These are phyloP conservation scores for Onychorhynchus coronatus DNA, from an alignment of 2,113 vertebrate species.

Conservation along the genomic window DNA sequence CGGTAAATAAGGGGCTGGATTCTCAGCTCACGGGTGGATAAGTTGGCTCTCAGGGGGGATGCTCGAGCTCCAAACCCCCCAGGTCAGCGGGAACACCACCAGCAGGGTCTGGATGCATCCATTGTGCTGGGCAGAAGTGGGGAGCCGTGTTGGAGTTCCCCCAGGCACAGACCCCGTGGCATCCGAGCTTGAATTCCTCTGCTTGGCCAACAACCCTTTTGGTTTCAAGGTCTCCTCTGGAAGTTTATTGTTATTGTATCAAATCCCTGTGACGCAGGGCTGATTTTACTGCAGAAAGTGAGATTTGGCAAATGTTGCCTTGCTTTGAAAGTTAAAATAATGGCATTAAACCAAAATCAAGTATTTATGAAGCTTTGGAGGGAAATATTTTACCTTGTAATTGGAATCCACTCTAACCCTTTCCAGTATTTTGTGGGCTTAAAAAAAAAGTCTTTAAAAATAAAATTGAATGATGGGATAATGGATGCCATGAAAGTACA, in stretches of 20 bases:
- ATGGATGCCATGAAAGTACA: not conserved
- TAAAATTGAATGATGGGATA: not conserved
- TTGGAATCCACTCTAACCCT: conserved; percentile 11
- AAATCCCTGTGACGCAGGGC: conserved; percentile 27
- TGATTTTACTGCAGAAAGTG: not conserved
- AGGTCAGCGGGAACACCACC: accelerated
- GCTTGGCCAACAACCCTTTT: not conserved
- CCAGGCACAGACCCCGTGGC: not conserved
- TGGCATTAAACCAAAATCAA: not conserved
- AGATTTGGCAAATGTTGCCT: not conserved
- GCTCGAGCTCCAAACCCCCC: not conserved
- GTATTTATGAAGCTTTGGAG: conserved; percentile 26
- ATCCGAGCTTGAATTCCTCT: not conserved
- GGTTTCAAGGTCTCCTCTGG: conserved; percentile 19
- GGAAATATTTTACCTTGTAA: conserved; percentile 39
- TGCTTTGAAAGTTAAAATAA: conserved; percentile 44
- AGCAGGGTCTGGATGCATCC: not conserved
- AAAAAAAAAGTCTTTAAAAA: conserved; percentile 8
- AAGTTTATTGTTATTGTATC: conserved; percentile 18
- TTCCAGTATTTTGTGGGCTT: not conserved
- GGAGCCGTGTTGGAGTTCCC: accelerated
- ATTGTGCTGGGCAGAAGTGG: accelerated
- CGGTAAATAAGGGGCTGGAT: accelerated
- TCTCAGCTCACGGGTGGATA: not conserved
- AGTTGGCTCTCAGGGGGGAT: accelerated